Conservation (phyloP, 2,888 invertebrate genomes). For the Cyrtodaria siliqua region DNA sequence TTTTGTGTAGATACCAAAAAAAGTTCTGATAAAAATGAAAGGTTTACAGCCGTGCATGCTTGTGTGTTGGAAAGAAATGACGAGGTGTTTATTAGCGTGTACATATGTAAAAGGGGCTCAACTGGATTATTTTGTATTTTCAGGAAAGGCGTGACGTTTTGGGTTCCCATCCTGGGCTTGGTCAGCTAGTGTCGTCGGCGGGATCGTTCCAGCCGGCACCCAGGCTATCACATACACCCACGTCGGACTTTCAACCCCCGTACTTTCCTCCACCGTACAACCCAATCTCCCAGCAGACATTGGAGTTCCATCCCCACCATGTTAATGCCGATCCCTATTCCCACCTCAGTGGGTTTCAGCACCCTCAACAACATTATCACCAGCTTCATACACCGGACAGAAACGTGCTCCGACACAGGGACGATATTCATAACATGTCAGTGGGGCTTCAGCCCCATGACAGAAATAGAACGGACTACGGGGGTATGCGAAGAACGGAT, state of each 20-base stretch:
- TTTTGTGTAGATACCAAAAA: no score
- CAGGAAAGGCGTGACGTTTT: slow-evolving; percentile 88
- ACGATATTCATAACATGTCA: slow-evolving; percentile 83
- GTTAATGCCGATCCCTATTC: slow-evolving; percentile 90
- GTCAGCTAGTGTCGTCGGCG: slow-evolving; percentile 86
- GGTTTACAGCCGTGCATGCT: no score
- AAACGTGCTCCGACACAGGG: slow-evolving; percentile 81
- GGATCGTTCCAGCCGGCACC: slow-evolving; percentile 85
- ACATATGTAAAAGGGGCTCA: no score
- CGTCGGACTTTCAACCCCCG: slow-evolving; percentile 96
- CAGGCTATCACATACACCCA: slow-evolving; percentile 87
- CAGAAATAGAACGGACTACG: slow-evolving; percentile 81
- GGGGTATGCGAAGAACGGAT: slow-evolving; percentile 86
- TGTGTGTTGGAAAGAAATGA: no score
- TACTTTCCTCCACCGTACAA: slow-evolving; percentile 98
- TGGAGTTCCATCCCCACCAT: slow-evolving; percentile 87
- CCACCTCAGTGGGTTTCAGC: slow-evolving; percentile 88
- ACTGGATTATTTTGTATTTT: slow-evolving; percentile 65
- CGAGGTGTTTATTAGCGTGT: no score
- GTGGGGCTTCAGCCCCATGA: slow-evolving; percentile 84
- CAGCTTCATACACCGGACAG: slow-evolving; percentile 88
- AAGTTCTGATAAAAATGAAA: no score
- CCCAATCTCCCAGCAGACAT: slow-evolving; percentile 88
- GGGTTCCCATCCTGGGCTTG: slow-evolving; percentile 88
- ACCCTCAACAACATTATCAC: slow-evolving; percentile 86